Evolutionary conservation across 2,113 vertebrate species (phyloP).

Genomic region (Dasyornis broadbenti): DNA sequence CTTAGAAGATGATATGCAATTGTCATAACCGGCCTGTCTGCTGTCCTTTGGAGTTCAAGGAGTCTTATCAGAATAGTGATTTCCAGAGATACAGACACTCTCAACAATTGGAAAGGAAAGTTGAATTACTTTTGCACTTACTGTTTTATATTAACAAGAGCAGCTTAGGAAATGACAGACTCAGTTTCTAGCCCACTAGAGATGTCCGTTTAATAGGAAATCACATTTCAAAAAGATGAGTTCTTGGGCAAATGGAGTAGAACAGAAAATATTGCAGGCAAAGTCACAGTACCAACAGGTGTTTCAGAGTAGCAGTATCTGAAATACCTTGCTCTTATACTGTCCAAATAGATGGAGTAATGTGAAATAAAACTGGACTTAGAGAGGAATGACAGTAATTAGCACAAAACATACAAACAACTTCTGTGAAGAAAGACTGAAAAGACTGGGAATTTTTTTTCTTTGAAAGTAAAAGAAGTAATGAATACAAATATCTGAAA

Average conservation of each 20-base stretch:
- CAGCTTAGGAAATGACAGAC: neutral
- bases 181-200: neutral
- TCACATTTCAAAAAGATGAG: neutral
- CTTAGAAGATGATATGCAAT: neutral
- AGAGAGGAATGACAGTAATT: neutral
- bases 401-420: neutral
- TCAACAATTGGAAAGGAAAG: neutral
- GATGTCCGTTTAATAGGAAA: neutral
- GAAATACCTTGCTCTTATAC: neutral
- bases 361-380: neutral
- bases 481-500: neutral
- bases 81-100: neutral
- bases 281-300: neutral
- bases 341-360: neutral
- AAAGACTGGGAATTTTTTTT: neutral
- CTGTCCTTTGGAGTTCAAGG: neutral
- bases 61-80: neutral
- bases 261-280: neutral
- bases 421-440: neutral
- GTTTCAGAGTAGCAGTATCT: neutral
- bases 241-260: neutral
- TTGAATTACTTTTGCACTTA: neutral
- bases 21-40: neutral
- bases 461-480: neutral
- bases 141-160: neutral